Conservation (phyloP, 2,113 vertebrate genomes). For the Paramormyrops kingsleyae region DNA sequence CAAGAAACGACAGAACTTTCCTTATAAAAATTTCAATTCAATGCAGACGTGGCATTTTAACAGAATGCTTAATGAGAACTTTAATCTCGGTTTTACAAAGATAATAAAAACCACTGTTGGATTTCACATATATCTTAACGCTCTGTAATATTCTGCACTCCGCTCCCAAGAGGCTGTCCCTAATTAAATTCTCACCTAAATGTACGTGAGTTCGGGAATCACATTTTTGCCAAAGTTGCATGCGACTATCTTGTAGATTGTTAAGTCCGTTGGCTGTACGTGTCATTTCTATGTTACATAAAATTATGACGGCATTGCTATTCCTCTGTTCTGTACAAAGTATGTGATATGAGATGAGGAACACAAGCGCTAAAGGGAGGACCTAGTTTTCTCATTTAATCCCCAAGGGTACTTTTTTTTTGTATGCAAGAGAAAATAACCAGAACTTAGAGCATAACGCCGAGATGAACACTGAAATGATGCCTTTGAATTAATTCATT, state of each 20-base stretch:
- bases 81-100: not conserved
- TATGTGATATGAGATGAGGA: not conserved
- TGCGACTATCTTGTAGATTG: not conserved
- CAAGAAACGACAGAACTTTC: not conserved
- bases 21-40: not conserved
- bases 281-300: not conserved
- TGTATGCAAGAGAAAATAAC: not conserved
- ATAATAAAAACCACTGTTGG: not conserved
- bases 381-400: not conserved
- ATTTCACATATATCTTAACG: not conserved
- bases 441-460: not conserved
- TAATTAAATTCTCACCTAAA: conserved; percentile 8
- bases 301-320: not conserved
- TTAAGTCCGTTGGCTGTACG: not conserved
- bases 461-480: not conserved
- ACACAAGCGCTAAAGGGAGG: not conserved
- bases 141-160: not conserved
- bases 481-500: not conserved
- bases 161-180: not conserved
- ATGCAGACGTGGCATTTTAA: not conserved
- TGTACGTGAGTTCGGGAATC: not conserved
- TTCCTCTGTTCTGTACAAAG: not conserved
- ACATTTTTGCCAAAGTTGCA: not conserved
- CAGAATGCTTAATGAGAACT: not conserved
- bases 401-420: not conserved